Evolutionary conservation across 2,888 invertebrate genomes (phyloP), one percentile per base, ranked within the genome.

Genomic region (Phengaris alcon): DNA sequence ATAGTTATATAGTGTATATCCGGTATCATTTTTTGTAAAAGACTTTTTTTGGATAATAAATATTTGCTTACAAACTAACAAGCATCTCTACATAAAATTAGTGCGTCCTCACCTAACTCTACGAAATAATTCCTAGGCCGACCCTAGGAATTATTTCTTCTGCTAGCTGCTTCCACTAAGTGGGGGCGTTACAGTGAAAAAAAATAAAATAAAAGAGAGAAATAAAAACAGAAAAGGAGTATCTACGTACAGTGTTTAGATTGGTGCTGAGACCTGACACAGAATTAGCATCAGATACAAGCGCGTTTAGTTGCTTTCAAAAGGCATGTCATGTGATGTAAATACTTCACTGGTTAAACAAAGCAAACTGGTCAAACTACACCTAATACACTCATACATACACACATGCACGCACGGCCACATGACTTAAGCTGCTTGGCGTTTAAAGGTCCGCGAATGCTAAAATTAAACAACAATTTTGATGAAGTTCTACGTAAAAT

Each of bases 291-390:
- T 64, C 64, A 13, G 12, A 12, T 64, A 12, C 35, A 35, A 44
- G 6, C 35, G 44, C 64, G 59, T 12, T 22, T 22, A 64, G 59
- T 35, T 64, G 35, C 64, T 64, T 64, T 64, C 35, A 35, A 64
- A 64, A 64, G 64, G 64, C 12, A 64, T 35, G 13, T 44, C 35
- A 64, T 64, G 64, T 64, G 64, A 64, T 12, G 35, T 12, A 52
- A 22, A 70, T 70, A 70, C 70, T 70, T 70, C 6, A 12, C 15
- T 52, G 22, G 70, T 52, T 70, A 70, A 22, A 70, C 52, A 52
- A 70, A 70, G 22, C 48, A 70, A 70, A 70, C 70, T 70, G 70
- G 70, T 70, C 22, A 9, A 22, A 70, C 70, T 22, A 52, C 51
- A 51, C 15, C 15, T 48, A 52, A 69, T 51, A 70, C 51, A 51